Conservation (phyloP, 2,888 invertebrate species). For the Caenorhabditis wallacei region DNA sequence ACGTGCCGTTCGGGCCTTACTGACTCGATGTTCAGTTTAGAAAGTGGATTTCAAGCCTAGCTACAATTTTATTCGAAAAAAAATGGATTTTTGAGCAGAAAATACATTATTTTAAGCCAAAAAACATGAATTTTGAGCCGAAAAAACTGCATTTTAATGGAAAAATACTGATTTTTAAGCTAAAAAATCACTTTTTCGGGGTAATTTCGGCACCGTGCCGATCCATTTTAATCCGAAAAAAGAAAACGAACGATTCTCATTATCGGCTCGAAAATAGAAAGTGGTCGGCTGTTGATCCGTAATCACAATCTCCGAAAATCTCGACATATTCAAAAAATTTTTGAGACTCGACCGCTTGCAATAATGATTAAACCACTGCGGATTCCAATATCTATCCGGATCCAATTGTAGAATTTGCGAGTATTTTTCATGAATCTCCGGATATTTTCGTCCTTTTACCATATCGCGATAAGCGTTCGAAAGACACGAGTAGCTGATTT, state of each 20-base stretch:
- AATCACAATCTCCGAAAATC: constrained; percentile 43
- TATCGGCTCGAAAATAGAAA: constrained; percentile 18
- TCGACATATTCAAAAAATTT: constrained; percentile 36
- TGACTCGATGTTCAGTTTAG: too few relatives aligned
- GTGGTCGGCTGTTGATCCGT: not conserved
- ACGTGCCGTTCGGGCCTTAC: too few relatives aligned
- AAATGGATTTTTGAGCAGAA: too few relatives aligned
- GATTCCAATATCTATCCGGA: constrained; percentile 13
- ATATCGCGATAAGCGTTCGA: constrained; percentile 1
- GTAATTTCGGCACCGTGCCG: too few relatives aligned
- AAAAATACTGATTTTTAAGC: not conserved
- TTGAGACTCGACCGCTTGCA: constrained; percentile 29
- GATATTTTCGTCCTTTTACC: not conserved
- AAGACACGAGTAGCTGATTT: not conserved
- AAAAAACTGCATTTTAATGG: too few relatives aligned
- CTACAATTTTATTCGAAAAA: too few relatives aligned
- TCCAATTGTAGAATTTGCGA: not conserved
- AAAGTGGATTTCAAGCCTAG: too few relatives aligned
- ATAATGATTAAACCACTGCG: constrained; percentile 36
- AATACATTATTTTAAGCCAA: too few relatives aligned
- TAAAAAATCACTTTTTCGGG: not conserved
- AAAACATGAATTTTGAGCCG: too few relatives aligned
- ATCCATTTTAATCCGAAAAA: too few relatives aligned
- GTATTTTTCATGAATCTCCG: not conserved
- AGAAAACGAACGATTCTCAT: not conserved